Evolutionary conservation across 2,888 invertebrate species (phyloP).

Genomic region (Hyposoter didymator): DNA sequence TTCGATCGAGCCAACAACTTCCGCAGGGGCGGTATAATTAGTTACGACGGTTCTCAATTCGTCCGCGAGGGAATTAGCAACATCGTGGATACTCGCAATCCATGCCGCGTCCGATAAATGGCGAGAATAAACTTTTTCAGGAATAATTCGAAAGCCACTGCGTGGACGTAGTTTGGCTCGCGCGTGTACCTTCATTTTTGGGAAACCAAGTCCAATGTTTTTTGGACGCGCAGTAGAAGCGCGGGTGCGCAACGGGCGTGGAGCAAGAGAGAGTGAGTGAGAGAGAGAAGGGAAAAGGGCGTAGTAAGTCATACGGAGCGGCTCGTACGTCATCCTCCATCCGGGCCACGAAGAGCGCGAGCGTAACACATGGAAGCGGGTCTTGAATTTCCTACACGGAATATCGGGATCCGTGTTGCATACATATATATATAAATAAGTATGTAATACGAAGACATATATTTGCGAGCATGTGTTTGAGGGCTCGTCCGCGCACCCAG

Average conservation of each 20-base stretch:
- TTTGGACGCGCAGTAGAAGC: constrained; percentile 78
- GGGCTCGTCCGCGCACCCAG: constrained; percentile 75
- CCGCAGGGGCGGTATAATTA: not conserved
- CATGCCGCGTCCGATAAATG: not conserved
- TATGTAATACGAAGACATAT: constrained; percentile 51
- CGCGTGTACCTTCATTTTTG: constrained; percentile 57
- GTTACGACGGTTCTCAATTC: not conserved
- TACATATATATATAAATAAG: constrained; percentile 67
- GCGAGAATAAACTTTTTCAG: not conserved
- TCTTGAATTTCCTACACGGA: constrained; percentile 63
- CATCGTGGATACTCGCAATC: not conserved
- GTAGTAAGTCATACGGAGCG: constrained; percentile 83
- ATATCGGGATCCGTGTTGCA: constrained; percentile 6
- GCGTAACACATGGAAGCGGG: constrained; percentile 79
- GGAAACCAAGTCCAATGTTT: constrained; percentile 76
- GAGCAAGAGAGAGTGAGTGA: constrained; percentile 42
- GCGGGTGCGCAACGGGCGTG: constrained; percentile 78
- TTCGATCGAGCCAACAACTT: not conserved
- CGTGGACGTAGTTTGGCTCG: not conserved
- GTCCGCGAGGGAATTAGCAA: not conserved
- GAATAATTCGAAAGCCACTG: no score
- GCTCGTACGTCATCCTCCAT: constrained; percentile 83
- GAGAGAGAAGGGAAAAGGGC: constrained; percentile 82
- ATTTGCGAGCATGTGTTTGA: constrained; percentile 71
- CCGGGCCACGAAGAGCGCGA: constrained; percentile 78